Percentiles rank a stretch among this genome's conserved stretches.
Conservation (phyloP, 2,113 vertebrate genomes). For the Phylloscopus trochilus region DNA sequence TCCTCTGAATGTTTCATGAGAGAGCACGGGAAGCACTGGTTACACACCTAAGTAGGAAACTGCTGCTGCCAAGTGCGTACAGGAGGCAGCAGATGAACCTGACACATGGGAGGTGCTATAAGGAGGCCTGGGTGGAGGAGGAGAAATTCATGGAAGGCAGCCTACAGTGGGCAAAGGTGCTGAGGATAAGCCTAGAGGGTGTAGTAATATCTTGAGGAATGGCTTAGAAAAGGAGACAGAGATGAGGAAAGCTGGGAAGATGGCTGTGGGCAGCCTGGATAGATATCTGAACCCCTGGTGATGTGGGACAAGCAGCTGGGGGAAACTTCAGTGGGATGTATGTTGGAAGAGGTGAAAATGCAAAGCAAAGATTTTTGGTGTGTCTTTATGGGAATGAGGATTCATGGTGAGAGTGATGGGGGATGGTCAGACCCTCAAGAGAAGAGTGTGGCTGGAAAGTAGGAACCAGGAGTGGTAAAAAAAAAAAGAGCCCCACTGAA, state of each 20-base stretch:
- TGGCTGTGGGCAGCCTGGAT: not conserved
- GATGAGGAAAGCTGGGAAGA: not conserved
- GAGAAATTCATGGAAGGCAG: not conserved
- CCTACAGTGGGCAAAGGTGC: not conserved
- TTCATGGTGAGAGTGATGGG: not conserved
- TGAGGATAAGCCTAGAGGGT: not conserved
- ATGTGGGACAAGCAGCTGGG: not conserved
- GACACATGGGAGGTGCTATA: not conserved
- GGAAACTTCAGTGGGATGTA: not conserved
- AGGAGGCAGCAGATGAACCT: not conserved
- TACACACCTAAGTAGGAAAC: not conserved
- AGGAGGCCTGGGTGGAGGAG: not conserved
- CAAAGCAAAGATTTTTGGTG: not conserved
- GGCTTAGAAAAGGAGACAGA: not conserved
- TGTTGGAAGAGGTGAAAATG: not conserved
- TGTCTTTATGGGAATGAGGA: not conserved
- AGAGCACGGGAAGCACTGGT: not conserved
- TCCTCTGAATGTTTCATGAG: not conserved
- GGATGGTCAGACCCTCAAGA: not conserved
- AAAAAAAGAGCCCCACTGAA: not conserved
- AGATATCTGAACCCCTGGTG: not conserved
- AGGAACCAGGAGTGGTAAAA: not conserved
- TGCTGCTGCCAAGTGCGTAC: not conserved
- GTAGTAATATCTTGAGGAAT: not conserved
- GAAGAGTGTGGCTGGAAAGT: not conserved